Conservation (phyloP, 2,113 vertebrate species). For the Dromiciops gliroides region DNA sequence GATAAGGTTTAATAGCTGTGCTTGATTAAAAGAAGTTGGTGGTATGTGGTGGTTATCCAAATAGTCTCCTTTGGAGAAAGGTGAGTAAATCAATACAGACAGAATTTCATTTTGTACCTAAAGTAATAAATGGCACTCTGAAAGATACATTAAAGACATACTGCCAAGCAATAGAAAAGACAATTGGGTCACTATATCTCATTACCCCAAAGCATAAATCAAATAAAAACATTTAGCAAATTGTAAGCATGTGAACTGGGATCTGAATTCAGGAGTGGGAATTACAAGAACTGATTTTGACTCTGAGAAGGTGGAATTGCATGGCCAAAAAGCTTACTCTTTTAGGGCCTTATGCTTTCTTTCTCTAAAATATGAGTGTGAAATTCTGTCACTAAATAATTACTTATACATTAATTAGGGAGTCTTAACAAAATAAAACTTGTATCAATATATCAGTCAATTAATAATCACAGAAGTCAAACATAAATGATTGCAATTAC, state of each 20-base stretch:
- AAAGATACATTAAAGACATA: slow-evolving; percentile 27
- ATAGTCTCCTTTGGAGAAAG: slow-evolving; percentile 26
- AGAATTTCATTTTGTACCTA: slow-evolving; percentile 26
- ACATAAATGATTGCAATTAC: not conserved
- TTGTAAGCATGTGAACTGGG: not conserved
- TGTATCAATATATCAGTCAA: not conserved
- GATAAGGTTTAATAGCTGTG: not conserved
- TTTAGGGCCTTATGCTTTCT: not conserved
- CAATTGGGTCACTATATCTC: not conserved
- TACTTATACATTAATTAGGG: not conserved
- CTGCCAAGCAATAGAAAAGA: slow-evolving; percentile 5
- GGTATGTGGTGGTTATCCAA: not conserved
- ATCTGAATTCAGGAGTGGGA: not conserved
- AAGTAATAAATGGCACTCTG: slow-evolving; percentile 54
- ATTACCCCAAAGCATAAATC: slow-evolving; percentile 28
- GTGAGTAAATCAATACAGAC: not conserved
- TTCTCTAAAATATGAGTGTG: slow-evolving; percentile 35
- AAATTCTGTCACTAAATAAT: not conserved
- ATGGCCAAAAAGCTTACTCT: not conserved
- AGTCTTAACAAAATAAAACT: not conserved
- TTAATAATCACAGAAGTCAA: not conserved
- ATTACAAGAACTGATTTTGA: not conserved
- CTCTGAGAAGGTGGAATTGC: not conserved
- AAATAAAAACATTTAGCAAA: not conserved
- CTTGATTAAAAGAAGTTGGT: slow-evolving; percentile 43